Evolutionary conservation across 2,797 vertebrate genomes (phyloP).

Genomic region (Erpetoichthys calabaricus): DNA sequence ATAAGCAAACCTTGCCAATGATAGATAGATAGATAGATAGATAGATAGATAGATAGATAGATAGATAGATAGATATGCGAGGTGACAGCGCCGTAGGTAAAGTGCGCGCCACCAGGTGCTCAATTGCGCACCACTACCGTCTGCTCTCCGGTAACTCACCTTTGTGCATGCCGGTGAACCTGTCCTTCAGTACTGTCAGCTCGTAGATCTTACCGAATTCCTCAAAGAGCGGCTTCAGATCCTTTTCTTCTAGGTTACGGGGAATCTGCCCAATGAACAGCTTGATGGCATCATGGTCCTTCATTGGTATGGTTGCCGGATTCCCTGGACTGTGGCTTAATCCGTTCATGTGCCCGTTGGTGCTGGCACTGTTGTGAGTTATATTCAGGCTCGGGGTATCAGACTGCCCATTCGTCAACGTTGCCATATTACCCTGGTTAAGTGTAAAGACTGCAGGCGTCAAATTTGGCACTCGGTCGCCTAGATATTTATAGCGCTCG

Average conservation of each 20-base stretch:
- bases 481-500: conserved; percentile 30
- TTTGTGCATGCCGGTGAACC: conserved; percentile 99
- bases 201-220: conserved; percentile 99
- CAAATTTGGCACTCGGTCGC: conserved; percentile 9
- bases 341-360: conserved; percentile 97
- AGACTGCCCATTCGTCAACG: conserved; percentile 98
- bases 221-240: conserved; percentile 97
- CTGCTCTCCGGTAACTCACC: conserved; percentile 49
- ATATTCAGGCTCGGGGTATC: conserved; percentile 82
- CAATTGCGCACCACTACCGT: conserved; percentile 2
- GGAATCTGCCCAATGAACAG: conserved; percentile 98
- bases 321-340: conserved; percentile 92
- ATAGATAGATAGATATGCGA: no score
- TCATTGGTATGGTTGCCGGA: conserved; percentile 97
- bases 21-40: neutral
- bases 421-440: conserved; percentile 76
- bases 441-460: neutral
- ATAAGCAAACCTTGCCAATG: neutral
- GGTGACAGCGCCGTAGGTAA: neutral
- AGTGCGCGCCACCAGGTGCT: neutral
- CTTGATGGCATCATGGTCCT: conserved; percentile 99
- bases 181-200: conserved; percentile 97
- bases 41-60: no score
- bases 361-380: conserved; percentile 73
- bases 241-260: conserved; percentile 97